Percentiles rank a stretch among this genome's conserved stretches.
These are phyloP conservation scores for Stenchaetothrips biformis DNA, from an alignment of 2,888 invertebrate species.

Conservation along the genomic window DNA sequence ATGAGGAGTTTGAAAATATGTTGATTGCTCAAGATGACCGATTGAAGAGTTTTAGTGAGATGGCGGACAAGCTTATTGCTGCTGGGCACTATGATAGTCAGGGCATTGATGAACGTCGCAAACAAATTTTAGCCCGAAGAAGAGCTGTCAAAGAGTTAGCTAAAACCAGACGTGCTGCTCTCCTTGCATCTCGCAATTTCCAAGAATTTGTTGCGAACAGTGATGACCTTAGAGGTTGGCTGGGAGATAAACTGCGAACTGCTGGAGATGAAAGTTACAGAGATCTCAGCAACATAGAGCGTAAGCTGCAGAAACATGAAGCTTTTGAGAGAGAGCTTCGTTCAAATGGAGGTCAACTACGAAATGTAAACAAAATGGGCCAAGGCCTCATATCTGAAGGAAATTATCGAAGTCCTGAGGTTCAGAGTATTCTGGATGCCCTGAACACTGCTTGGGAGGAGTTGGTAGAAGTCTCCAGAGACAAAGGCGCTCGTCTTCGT, in stretches of 20 bases:
- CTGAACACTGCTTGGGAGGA: conserved; percentile 75
- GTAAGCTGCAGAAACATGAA: conserved; percentile 92
- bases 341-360: conserved; percentile 87
- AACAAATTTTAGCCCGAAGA: conserved; percentile 69
- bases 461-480: conserved; percentile 61
- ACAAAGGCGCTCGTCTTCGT: conserved; percentile 68
- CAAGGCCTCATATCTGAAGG: conserved; percentile 66
- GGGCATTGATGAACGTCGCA: conserved; percentile 66
- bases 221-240: conserved; percentile 84
- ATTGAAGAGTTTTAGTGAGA: conserved; percentile 72
- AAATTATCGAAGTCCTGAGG: conserved; percentile 65
- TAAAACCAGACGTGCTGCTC: conserved; percentile 64
- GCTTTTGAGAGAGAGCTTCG: conserved; percentile 93
- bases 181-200: conserved; percentile 81
- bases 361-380: conserved; percentile 76
- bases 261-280: conserved; percentile 90
- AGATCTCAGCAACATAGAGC: conserved; percentile 80
- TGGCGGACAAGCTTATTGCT: conserved; percentile 73
- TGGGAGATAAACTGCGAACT: conserved; percentile 84
- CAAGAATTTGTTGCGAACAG: conserved; percentile 91
- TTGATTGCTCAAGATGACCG: conserved; percentile 90
- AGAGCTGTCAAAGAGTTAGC: conserved; percentile 69
- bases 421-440: conserved; percentile 60
- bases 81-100: conserved; percentile 74
- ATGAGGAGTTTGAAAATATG: conserved; percentile 89